These are phyloP conservation scores for Myxocyprinus asiaticus DNA, from an alignment of 2,113 vertebrate species.

Conservation along the genomic window DNA sequence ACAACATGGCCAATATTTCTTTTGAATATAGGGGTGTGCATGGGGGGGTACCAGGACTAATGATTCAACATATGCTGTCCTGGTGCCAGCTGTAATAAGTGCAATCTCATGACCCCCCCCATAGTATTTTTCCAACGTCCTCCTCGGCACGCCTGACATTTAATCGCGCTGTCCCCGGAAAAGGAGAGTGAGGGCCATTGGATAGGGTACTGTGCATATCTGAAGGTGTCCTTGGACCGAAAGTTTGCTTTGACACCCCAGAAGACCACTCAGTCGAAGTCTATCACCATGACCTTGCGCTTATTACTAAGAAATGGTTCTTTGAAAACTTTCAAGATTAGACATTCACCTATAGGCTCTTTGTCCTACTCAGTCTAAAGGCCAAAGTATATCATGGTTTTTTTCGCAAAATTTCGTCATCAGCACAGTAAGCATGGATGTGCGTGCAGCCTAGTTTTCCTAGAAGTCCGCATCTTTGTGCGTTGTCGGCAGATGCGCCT, in stretches of 20 bases:
- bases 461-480: too few relatives aligned
- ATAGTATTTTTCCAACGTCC: slow-evolving; percentile 28
- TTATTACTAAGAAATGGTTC: background rate
- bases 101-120: slow-evolving; percentile 36
- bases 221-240: slow-evolving; percentile 36
- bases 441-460: too few relatives aligned
- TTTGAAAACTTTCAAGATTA: background rate
- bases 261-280: slow-evolving; percentile 18
- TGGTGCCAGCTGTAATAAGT: slow-evolving; percentile 41
- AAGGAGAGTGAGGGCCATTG: background rate
- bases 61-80: slow-evolving; percentile 12
- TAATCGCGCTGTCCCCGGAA: slow-evolving; percentile 28
- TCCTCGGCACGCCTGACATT: slow-evolving; percentile 52
- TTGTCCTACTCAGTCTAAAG: too few relatives aligned
- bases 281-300: background rate
- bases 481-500: too few relatives aligned
- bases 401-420: too few relatives aligned
- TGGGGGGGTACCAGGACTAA: background rate
- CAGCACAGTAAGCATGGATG: too few relatives aligned
- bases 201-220: too few relatives aligned
- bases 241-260: slow-evolving; percentile 48
- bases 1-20: background rate
- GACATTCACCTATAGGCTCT: too few relatives aligned
- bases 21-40: background rate
- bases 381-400: too few relatives aligned